These are phyloP conservation scores for Onychomys arenicola DNA, from an alignment of 2,797 vertebrate species.

Conservation along the genomic window DNA sequence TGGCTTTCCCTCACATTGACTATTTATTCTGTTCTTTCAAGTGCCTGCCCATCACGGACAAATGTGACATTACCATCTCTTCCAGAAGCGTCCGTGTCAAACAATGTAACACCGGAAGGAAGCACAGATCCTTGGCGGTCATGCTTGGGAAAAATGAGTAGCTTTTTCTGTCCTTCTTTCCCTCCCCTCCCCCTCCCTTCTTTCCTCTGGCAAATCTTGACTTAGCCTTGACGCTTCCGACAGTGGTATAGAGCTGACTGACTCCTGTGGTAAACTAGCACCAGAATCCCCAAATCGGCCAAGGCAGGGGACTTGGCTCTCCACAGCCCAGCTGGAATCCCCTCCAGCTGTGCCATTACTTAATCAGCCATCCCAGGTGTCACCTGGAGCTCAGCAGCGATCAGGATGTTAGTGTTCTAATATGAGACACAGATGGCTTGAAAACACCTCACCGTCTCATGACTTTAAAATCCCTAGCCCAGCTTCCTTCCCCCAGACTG, in stretches of 20 bases:
- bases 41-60: not conserved
- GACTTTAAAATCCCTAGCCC: not conserved
- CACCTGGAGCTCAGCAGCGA: not conserved
- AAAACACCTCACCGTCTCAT: not conserved
- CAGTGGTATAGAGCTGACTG: not conserved
- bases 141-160: not conserved
- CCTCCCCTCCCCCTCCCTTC: not conserved
- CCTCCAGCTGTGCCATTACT: not conserved
- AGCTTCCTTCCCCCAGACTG: not conserved
- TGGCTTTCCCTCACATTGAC: no score
- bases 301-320: not conserved
- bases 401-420: not conserved
- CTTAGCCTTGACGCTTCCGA: not conserved
- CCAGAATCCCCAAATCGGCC: not conserved
- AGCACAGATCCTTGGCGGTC: not conserved
- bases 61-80: not conserved
- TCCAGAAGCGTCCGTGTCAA: not conserved
- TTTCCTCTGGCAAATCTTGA: not conserved
- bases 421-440: not conserved
- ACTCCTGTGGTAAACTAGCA: not conserved
- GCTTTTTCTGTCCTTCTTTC: not conserved
- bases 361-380: not conserved
- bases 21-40: not conserved
- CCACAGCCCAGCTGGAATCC: not conserved
- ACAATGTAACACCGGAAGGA: not conserved